These are phyloP conservation scores for Globodera rostochiensis DNA, from an alignment of 1,140 invertebrate genomes.

Conservation along the genomic window DNA sequence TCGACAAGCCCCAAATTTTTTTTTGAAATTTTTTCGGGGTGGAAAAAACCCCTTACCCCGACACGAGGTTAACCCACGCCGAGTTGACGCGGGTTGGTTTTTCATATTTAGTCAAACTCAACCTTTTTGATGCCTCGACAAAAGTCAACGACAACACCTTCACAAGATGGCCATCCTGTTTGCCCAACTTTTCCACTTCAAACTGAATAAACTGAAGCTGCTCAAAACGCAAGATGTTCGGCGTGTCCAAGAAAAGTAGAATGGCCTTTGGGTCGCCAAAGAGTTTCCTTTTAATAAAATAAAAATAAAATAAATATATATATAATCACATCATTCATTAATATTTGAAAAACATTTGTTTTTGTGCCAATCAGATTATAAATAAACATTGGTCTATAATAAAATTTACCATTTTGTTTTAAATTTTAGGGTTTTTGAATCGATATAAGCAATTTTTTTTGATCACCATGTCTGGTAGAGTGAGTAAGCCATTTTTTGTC, in stretches of 20 bases:
- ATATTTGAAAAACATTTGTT: no score
- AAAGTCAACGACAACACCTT: slow-evolving; percentile 76
- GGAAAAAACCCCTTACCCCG: no score
- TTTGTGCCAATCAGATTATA: not conserved
- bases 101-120: not conserved
- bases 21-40: no score
- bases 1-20: no score
- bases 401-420: no score
- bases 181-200: slow-evolving; percentile 72
- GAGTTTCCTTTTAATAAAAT: slow-evolving; percentile 2
- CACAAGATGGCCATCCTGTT: slow-evolving; percentile 67
- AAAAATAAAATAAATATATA: no score
- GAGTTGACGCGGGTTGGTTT: not conserved
- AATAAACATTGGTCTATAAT: not conserved
- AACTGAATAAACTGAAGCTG: slow-evolving; percentile 72
- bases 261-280: slow-evolving; percentile 71
- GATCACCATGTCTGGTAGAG: slow-evolving; percentile 53
- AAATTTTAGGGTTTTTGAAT: no score
- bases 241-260: slow-evolving; percentile 75
- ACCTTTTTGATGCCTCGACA: slow-evolving; percentile 68
- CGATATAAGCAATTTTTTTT: no score
- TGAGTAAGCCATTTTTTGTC: slow-evolving; percentile 47
- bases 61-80: no score
- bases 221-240: slow-evolving; percentile 12
- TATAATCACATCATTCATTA: slow-evolving; percentile 5